A percentile compares a stretch with the other conserved stretches of the same genome.
Evolutionary conservation across 2,797 vertebrate species (phyloP).

Genomic region (Prionace glauca): DNA sequence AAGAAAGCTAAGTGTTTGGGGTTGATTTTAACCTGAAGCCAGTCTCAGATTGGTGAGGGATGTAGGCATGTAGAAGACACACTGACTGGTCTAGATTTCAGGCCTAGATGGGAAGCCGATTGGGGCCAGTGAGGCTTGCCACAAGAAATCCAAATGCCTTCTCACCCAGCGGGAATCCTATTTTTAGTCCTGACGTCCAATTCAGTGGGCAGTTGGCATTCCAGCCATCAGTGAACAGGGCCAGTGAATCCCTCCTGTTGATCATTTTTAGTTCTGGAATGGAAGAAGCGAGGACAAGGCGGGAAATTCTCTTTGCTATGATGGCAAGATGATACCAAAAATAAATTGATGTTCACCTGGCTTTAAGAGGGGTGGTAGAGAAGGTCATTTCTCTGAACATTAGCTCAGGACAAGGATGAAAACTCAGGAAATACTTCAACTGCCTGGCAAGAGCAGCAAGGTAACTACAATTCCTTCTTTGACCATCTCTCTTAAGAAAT

Average conservation of each 20-base stretch:
- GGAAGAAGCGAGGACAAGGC: background rate
- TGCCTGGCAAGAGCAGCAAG: background rate
- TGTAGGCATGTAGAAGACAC: background rate
- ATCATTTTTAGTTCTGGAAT: background rate
- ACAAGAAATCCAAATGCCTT: too few relatives aligned
- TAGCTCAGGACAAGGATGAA: background rate
- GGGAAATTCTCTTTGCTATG: background rate
- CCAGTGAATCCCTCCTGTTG: background rate
- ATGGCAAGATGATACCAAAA: background rate
- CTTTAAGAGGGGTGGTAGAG: background rate
- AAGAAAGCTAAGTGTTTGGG: background rate
- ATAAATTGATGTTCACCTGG: background rate
- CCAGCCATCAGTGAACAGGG: too few relatives aligned
- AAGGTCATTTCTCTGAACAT: background rate
- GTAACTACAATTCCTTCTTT: background rate
- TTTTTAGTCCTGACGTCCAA: too few relatives aligned
- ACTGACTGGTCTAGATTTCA: background rate
- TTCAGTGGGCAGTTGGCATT: too few relatives aligned
- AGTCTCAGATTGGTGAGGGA: background rate
- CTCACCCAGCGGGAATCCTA: too few relatives aligned
- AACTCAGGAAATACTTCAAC: background rate
- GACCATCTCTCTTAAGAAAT: background rate
- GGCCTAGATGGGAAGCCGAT: too few relatives aligned
- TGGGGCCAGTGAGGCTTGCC: too few relatives aligned
- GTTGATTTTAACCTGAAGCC: background rate